Evolutionary conservation across 2,113 vertebrate species (phyloP).

Genomic region (Polypterus senegalus): DNA sequence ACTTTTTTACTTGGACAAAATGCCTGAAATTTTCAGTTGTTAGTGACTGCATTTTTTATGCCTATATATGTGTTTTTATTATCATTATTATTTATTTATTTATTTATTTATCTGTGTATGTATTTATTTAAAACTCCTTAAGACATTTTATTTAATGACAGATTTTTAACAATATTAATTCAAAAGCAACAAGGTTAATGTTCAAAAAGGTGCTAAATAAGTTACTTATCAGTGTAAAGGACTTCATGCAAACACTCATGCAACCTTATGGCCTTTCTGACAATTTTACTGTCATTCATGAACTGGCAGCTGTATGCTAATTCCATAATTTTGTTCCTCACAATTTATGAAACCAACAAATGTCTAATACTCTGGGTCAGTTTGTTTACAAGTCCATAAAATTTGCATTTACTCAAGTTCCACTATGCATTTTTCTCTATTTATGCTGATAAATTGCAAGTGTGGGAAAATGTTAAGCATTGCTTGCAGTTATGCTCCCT

Average conservation of each 20-base stretch:
- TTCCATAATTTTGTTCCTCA: not conserved
- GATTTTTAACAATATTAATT: too few species aligned
- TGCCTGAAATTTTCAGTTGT: not conserved
- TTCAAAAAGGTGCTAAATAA: not conserved
- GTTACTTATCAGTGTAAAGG: not conserved
- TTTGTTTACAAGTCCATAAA: not conserved
- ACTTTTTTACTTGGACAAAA: slow-evolving; percentile 8
- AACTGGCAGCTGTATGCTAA: not conserved
- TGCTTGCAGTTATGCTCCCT: too few species aligned
- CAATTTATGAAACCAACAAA: not conserved
- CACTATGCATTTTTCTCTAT: not conserved
- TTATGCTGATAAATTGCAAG: not conserved
- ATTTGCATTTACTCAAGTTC: not conserved
- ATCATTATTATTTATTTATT: not conserved
- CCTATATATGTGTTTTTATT: not conserved
- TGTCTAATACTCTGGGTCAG: not conserved
- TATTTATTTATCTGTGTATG: not conserved
- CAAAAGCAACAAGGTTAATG: too few species aligned
- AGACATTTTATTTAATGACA: not conserved
- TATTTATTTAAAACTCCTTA: not conserved
- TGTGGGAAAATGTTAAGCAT: too few species aligned
- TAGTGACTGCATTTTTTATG: not conserved
- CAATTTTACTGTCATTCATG: not conserved
- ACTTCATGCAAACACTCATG: slow-evolving; percentile 1
- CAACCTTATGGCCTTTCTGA: not conserved